Evolutionary conservation across 2,113 vertebrate species (phyloP).

Genomic region (Prionailurus bengalensis): DNA sequence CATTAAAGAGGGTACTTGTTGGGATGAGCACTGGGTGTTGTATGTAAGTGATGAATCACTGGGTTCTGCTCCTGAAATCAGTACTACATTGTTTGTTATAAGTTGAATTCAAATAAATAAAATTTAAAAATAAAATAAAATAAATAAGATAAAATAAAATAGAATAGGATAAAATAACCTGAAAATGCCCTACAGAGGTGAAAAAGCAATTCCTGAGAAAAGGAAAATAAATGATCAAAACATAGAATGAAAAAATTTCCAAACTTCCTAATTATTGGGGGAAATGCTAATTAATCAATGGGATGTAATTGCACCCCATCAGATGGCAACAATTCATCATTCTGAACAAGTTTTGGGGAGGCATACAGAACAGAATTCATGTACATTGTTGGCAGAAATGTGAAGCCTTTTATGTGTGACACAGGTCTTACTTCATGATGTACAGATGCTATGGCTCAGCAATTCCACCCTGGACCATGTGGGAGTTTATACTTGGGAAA

Average conservation of each 20-base stretch:
- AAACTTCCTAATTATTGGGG: background rate
- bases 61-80: too few relatives aligned
- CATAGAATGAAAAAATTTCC: background rate
- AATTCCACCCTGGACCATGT: background rate
- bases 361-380: background rate
- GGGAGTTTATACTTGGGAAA: background rate
- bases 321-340: background rate
- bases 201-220: background rate
- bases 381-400: background rate
- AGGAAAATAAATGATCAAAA: background rate
- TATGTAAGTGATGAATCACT: too few relatives aligned
- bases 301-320: background rate
- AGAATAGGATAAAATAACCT: background rate
- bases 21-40: too few relatives aligned
- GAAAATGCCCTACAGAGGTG: background rate
- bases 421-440: rapidly evolving
- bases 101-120: too few relatives aligned
- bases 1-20: too few relatives aligned
- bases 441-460: too few relatives aligned
- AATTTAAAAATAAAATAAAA: too few relatives aligned
- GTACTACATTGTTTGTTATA: too few relatives aligned
- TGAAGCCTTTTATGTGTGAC: background rate
- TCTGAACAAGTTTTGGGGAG: background rate
- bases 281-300: background rate
- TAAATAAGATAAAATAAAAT: background rate